Percentiles rank a stretch among this genome's conserved stretches.
Conservation (phyloP, 2,797 vertebrate species). For the Acanthurus leucopareius region DNA sequence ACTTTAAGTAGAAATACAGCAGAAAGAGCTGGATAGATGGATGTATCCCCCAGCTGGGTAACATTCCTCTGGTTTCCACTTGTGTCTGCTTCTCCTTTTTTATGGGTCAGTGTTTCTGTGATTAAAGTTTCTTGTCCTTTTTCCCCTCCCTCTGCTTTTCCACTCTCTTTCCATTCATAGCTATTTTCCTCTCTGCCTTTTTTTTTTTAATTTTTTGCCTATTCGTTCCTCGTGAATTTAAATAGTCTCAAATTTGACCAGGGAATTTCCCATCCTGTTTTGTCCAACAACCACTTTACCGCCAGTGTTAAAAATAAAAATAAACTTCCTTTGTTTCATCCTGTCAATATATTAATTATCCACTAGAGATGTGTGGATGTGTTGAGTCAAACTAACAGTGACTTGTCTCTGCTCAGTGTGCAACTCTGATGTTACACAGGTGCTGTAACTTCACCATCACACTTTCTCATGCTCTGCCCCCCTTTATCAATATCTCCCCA, state of each 20-base stretch:
- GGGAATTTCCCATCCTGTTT: slow-evolving; percentile 65
- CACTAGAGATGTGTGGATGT: neutral
- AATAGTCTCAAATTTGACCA: slow-evolving; percentile 56
- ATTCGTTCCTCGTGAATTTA: slow-evolving; percentile 68
- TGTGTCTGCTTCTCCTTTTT: slow-evolving; percentile 85
- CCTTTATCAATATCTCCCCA: slow-evolving; percentile 31
- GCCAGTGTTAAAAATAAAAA: slow-evolving; percentile 11
- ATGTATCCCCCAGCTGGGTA: slow-evolving; percentile 84
- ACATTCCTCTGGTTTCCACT: slow-evolving; percentile 86
- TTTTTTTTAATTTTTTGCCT: slow-evolving; percentile 9
- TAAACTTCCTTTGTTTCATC: slow-evolving; percentile 9
- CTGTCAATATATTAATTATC: slow-evolving; percentile 26
- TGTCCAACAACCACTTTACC: slow-evolving; percentile 26
- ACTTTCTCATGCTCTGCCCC: slow-evolving; percentile 63
- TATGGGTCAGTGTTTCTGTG: slow-evolving; percentile 86
- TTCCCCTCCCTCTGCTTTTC: slow-evolving; percentile 68
- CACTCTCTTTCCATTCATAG: slow-evolving; percentile 81
- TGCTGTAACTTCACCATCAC: neutral
- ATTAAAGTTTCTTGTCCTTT: slow-evolving; percentile 80
- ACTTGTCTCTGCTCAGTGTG: slow-evolving; percentile 21
- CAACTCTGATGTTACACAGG: neutral
- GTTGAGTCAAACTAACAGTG: slow-evolving; percentile 17
- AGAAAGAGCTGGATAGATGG: slow-evolving; percentile 77
- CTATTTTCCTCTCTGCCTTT: slow-evolving; percentile 67
- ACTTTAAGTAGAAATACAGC: slow-evolving; percentile 84